Conservation (phyloP, 2,113 vertebrate species). For the Athene cunicularia region DNA sequence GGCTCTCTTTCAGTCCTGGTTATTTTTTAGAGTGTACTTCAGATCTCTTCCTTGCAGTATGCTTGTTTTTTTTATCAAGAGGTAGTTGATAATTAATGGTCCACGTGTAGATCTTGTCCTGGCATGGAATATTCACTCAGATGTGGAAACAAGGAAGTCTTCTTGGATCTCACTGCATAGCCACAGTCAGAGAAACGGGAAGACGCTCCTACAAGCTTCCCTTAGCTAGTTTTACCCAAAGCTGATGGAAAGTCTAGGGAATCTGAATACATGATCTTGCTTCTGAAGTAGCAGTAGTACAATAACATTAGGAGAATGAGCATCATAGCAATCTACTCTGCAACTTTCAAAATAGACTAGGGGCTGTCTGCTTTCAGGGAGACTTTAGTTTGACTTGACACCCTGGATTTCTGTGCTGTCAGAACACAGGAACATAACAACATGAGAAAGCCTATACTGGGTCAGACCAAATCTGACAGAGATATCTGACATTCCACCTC, state of each 20-base stretch:
- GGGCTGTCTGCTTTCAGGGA: background rate
- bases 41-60: background rate
- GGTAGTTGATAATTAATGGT: background rate
- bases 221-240: background rate
- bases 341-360: background rate
- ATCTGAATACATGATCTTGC: background rate
- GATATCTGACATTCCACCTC: background rate
- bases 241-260: background rate
- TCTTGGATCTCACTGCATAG: background rate
- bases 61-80: background rate
- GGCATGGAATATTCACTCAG: background rate
- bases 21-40: background rate
- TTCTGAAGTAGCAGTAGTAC: background rate
- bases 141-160: background rate
- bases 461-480: background rate
- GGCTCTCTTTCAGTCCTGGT: background rate
- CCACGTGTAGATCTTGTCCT: background rate
- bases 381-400: background rate
- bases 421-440: background rate
- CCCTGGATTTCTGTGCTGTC: background rate
- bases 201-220: background rate
- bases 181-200: background rate
- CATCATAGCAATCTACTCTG: background rate
- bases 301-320: background rate
- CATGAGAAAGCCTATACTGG: background rate